These are phyloP conservation scores for Gyrodactylus salaris DNA, from an alignment of 1,140 invertebrate species.

Conservation along the genomic window DNA sequence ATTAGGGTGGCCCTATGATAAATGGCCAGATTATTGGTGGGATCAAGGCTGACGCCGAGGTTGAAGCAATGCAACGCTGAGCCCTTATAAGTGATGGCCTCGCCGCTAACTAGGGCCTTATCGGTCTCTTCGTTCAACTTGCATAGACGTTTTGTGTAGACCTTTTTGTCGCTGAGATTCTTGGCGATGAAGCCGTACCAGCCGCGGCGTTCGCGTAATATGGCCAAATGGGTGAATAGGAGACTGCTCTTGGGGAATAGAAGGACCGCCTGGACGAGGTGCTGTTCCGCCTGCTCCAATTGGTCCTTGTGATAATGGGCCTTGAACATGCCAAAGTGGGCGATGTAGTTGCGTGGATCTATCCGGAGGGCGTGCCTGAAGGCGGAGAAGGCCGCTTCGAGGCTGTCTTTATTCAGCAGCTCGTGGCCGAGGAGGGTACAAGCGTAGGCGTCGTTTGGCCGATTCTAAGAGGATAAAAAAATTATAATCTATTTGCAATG, in stretches of 20 bases:
- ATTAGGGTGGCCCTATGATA: not conserved
- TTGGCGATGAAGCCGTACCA: not conserved
- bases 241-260: not conserved
- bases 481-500: no score
- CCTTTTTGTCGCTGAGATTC: not conserved
- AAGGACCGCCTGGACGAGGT: not conserved
- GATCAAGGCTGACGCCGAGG: not conserved
- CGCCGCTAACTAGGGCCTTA: not conserved
- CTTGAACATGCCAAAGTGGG: not conserved
- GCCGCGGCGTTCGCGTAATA: not conserved
- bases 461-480: not conserved
- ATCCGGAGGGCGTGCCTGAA: not conserved
- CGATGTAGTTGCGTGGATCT: not conserved
- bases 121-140: not conserved
- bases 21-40: not conserved
- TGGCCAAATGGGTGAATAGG: not conserved
- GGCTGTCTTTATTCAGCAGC: not conserved
- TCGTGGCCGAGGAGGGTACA: not conserved
- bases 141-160: not conserved
- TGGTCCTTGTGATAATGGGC: not conserved
- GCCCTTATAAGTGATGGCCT: not conserved
- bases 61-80: not conserved
- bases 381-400: not conserved
- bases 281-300: not conserved
- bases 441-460: not conserved